Percentiles rank a stretch among this genome's conserved stretches.
phyloP scores from a whole-genome alignment of 2,888 invertebrate species.

The Alcis repandata region DNA sequence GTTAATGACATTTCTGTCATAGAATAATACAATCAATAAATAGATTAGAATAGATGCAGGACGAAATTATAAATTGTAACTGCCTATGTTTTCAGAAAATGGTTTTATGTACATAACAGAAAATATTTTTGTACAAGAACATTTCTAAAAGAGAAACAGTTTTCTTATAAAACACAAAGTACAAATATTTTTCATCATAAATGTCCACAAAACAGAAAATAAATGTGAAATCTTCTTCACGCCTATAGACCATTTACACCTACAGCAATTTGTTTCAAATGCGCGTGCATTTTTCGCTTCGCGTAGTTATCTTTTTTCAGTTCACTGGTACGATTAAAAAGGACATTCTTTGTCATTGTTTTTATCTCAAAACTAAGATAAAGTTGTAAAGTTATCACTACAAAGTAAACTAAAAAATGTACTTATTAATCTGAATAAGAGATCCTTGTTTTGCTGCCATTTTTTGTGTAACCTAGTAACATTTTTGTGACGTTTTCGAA shows the following conservation, averaged over 20 bases:
- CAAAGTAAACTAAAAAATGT: not conserved
- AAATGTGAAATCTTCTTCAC: slow-evolving; percentile 40
- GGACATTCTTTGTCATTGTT: slow-evolving; percentile 48
- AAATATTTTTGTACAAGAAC: no score
- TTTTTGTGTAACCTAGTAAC: no score
- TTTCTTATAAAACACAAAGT: no score
- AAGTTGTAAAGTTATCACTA: slow-evolving; percentile 25
- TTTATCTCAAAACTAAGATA: slow-evolving; percentile 41
- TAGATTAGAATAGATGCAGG: no score
- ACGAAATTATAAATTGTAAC: no score
- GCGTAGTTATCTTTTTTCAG: slow-evolving; percentile 59
- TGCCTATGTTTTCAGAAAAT: no score
- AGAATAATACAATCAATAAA: no score
- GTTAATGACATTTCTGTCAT: no score
- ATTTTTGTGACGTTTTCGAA: no score
- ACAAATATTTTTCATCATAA: not conserved
- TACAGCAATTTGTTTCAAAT: slow-evolving; percentile 72
- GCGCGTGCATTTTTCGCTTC: slow-evolving; percentile 64
- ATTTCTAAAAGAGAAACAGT: no score
- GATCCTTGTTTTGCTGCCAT: not conserved
- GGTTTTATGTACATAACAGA: no score
- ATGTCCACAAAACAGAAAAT: slow-evolving; percentile 5
- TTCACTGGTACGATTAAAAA: slow-evolving; percentile 61
- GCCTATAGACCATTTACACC: slow-evolving; percentile 72
- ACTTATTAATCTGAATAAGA: not conserved